Evolutionary conservation across 2,888 invertebrate species (phyloP).

Genomic region (Abscondita cerata): DNA sequence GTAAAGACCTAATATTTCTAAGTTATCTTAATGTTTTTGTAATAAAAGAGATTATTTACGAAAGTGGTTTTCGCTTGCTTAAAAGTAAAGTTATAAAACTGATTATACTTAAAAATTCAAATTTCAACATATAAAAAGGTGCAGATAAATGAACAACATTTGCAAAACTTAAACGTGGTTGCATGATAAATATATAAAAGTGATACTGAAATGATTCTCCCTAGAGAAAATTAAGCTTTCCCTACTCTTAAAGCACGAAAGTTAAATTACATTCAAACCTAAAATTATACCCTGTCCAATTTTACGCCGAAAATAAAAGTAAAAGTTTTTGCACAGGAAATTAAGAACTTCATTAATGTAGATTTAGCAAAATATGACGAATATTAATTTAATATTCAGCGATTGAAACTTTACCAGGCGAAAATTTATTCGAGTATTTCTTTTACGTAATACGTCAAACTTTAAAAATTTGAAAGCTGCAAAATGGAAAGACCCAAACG

Average conservation of each 20-base stretch:
- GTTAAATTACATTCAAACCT: constrained; percentile 17
- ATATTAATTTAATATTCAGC: background rate
- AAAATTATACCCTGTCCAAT: constrained; percentile 20
- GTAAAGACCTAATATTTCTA: constrained; percentile 14
- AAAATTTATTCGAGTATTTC: no score
- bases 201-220: constrained; percentile 23
- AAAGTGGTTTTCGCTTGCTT: background rate
- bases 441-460: background rate
- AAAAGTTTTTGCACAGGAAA: constrained; percentile 5
- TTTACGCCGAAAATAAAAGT: constrained; percentile 12
- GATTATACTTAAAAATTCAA: constrained; percentile 9
- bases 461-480: constrained; percentile 14
- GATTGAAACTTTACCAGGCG: no score
- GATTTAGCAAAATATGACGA: constrained; percentile 14
- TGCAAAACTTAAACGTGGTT: constrained; percentile 20
- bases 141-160: constrained; percentile 15
- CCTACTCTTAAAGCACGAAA: constrained; percentile 18
- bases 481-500: constrained; percentile 14
- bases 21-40: constrained; percentile 13
- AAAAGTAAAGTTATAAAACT: constrained; percentile 21
- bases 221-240: constrained; percentile 14
- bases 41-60: constrained; percentile 7
- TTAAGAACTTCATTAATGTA: constrained; percentile 18
- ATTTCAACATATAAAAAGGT: constrained; percentile 14
- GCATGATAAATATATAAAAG: constrained; percentile 24